A percentile compares a stretch with the other conserved stretches of the same genome.
These are phyloP conservation scores for Hipposideros armiger DNA, from an alignment of 2,113 vertebrate species.

Conservation along the genomic window DNA sequence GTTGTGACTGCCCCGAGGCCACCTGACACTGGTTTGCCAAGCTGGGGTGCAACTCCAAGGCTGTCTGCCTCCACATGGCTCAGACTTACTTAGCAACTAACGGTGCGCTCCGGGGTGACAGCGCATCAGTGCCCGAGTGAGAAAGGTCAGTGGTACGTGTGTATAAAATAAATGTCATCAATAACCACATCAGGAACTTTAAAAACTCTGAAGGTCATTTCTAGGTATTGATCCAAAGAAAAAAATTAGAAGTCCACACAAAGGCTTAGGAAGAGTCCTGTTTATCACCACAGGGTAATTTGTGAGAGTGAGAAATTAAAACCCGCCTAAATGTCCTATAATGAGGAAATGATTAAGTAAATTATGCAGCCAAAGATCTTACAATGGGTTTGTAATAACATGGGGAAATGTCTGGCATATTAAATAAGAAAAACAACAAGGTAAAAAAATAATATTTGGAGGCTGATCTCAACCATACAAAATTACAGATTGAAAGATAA, in stretches of 20 bases:
- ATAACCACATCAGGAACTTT: rapidly evolving
- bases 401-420: neutral
- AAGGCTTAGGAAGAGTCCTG: neutral
- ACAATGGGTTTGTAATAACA: constrained; percentile 47
- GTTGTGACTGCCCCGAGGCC: rapidly evolving
- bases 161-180: rapidly evolving
- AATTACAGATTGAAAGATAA: neutral
- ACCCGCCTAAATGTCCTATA: neutral
- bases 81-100: rapidly evolving
- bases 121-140: rapidly evolving
- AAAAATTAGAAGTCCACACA: rapidly evolving
- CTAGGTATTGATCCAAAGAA: neutral
- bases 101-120: rapidly evolving
- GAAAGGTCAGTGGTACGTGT: rapidly evolving
- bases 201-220: neutral
- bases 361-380: constrained; percentile 59
- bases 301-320: neutral
- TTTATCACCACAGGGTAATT: neutral
- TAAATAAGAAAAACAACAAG: constrained; percentile 8
- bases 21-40: rapidly evolving
- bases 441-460: neutral
- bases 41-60: rapidly evolving
- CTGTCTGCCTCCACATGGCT: rapidly evolving
- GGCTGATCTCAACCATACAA: neutral
- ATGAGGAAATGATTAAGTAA: constrained; percentile 45